Conservation (phyloP, 2,113 vertebrate species). For the Neolamprologus variostigma region DNA sequence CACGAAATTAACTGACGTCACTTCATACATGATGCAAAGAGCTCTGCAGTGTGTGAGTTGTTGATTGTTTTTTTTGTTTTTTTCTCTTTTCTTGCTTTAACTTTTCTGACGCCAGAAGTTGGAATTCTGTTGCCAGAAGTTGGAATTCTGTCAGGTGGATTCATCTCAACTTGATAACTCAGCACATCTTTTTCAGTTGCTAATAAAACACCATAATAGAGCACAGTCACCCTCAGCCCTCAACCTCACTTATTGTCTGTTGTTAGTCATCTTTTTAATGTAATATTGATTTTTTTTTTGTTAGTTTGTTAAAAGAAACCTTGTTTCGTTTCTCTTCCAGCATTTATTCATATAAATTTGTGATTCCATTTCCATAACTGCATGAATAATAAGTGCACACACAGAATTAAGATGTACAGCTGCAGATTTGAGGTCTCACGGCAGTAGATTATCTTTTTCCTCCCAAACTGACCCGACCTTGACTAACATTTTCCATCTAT, state of each 20-base stretch:
- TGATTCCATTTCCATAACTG: not conserved
- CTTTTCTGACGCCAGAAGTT: not conserved
- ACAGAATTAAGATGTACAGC: not conserved
- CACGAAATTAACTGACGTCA: not conserved
- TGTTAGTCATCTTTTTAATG: not conserved
- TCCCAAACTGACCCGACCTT: not conserved
- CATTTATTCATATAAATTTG: not conserved
- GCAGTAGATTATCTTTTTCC: not conserved
- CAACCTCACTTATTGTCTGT: not conserved
- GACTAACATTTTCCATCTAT: not conserved
- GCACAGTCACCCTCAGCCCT: not conserved
- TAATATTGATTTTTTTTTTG: not conserved
- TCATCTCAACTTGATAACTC: not conserved
- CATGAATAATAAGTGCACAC: not conserved
- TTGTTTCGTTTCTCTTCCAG: not conserved
- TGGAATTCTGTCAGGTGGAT: not conserved
- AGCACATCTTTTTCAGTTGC: not conserved
- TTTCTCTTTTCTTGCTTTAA: not conserved
- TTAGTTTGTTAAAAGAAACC: not conserved
- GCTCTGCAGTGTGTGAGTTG: not conserved
- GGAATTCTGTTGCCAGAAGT: rapidly evolving
- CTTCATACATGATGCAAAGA: not conserved
- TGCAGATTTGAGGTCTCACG: not conserved
- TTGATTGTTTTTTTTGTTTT: not conserved
- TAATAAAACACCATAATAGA: not conserved